A percentile compares a stretch with the other conserved stretches of the same genome.
Conservation (phyloP, 2,797 vertebrate species). For the Liparis tanakae region DNA sequence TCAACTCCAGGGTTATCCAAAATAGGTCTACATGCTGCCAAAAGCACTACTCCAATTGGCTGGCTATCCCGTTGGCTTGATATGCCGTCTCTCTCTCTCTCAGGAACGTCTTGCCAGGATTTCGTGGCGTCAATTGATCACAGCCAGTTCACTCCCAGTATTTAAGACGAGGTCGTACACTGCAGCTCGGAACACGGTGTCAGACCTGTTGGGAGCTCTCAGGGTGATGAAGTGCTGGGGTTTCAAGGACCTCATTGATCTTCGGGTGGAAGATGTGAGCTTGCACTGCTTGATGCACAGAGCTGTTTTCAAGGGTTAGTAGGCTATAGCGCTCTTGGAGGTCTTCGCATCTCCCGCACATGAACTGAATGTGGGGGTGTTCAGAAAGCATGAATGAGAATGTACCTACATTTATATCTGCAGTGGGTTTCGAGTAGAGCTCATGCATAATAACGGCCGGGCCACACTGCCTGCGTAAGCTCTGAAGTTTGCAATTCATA, state of each 20-base stretch:
- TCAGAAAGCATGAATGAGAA: background rate
- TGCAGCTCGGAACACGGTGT: background rate
- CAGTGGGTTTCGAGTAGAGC: background rate
- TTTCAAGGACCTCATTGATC: slow-evolving; percentile 48
- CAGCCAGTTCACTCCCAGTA: slow-evolving; percentile 1
- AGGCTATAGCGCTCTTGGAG: slow-evolving; percentile 3
- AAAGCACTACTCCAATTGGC: slow-evolving; percentile 5
- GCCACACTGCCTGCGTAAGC: background rate
- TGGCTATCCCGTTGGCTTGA: slow-evolving; percentile 17
- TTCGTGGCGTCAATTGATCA: slow-evolving; percentile 33
- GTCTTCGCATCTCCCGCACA: background rate
- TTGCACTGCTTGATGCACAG: slow-evolving; percentile 1
- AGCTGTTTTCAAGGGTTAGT: slow-evolving; percentile 15
- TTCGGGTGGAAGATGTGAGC: slow-evolving; percentile 19
- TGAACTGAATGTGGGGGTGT: background rate
- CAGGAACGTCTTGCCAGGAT: background rate
- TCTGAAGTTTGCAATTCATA: too few relatives aligned
- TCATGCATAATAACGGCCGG: background rate
- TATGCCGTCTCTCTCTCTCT: background rate
- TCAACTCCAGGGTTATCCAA: slow-evolving; percentile 14
- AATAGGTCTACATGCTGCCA: slow-evolving; percentile 4
- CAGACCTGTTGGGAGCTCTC: slow-evolving; percentile 13
- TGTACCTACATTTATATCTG: background rate
- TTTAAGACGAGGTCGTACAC: slow-evolving; percentile 13
- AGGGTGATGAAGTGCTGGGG: background rate